Percentiles rank a stretch among this genome's conserved stretches.
phyloP scores from a whole-genome alignment of 2,797 vertebrate genomes.

The Darevskia mixta region DNA sequence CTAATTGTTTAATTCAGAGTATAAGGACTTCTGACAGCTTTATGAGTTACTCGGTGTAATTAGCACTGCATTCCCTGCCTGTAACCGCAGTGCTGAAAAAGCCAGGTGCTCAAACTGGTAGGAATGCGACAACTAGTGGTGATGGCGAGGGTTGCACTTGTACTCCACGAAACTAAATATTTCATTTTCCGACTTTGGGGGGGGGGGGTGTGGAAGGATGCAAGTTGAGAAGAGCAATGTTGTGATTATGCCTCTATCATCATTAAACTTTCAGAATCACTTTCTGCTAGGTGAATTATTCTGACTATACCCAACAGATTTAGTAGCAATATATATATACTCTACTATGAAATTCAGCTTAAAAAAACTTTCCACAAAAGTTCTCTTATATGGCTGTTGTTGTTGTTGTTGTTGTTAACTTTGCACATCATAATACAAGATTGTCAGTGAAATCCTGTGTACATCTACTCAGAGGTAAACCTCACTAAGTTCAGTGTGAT shows the following conservation, averaged over 20 bases:
- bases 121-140: conserved; percentile 89
- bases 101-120: conserved; percentile 65
- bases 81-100: conserved; percentile 86
- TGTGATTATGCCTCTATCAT: conserved; percentile 20
- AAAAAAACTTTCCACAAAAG: conserved; percentile 35
- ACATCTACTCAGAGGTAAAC: not conserved
- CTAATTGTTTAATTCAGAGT: not conserved
- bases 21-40: conserved; percentile 73
- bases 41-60: conserved; percentile 80
- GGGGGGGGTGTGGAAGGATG: not conserved
- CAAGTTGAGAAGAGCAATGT: conserved; percentile 44
- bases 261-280: not conserved
- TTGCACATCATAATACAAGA: not conserved
- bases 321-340: not conserved
- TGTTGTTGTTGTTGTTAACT: not conserved
- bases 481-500: not conserved
- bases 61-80: conserved; percentile 82
- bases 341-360: not conserved
- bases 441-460: not conserved
- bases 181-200: conserved; percentile 50
- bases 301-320: not conserved
- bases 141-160: conserved; percentile 75
- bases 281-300: not conserved
- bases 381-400: not conserved
- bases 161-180: conserved; percentile 71